These are phyloP conservation scores for Marronus borbonicus DNA, from an alignment of 2,888 invertebrate species.

Conservation along the genomic window DNA sequence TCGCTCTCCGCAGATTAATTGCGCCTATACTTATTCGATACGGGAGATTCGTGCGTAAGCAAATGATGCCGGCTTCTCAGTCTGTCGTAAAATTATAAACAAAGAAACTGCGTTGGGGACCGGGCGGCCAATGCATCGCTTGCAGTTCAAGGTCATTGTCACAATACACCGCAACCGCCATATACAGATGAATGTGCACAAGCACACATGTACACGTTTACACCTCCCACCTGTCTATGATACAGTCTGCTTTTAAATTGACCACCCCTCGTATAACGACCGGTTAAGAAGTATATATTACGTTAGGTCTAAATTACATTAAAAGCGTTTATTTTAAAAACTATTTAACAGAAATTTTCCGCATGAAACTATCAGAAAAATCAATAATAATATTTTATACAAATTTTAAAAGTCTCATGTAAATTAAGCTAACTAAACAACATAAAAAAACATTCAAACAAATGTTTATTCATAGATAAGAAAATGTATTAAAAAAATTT, in stretches of 20 bases:
- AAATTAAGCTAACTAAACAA: no score
- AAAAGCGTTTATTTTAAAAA: no score
- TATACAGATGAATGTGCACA: conserved; percentile 5
- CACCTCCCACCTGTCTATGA: conserved; percentile 40
- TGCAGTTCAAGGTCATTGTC: conserved; percentile 66
- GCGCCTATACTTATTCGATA: not conserved
- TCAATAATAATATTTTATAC: no score
- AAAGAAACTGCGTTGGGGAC: conserved; percentile 50
- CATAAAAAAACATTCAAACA: no score
- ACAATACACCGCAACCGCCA: conserved; percentile 48
- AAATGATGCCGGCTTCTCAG: conserved; percentile 11
- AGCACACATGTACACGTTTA: conserved; percentile 7
- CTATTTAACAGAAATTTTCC: no score
- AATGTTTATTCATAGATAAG: no score
- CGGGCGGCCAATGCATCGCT: conserved; percentile 63
- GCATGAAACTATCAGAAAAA: no score
- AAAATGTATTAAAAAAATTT: no score
- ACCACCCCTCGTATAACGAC: not conserved
- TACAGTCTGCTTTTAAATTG: conserved; percentile 11
- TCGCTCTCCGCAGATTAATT: conserved; percentile 3
- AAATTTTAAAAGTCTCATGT: no score
- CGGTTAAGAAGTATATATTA: no score
- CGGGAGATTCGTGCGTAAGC: conserved; percentile 11
- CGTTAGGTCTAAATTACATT: no score
- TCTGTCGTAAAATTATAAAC: conserved; percentile 49